phyloP scores from a whole-genome alignment of 2,113 vertebrate species.

The Orientallactaga bullata region DNA sequence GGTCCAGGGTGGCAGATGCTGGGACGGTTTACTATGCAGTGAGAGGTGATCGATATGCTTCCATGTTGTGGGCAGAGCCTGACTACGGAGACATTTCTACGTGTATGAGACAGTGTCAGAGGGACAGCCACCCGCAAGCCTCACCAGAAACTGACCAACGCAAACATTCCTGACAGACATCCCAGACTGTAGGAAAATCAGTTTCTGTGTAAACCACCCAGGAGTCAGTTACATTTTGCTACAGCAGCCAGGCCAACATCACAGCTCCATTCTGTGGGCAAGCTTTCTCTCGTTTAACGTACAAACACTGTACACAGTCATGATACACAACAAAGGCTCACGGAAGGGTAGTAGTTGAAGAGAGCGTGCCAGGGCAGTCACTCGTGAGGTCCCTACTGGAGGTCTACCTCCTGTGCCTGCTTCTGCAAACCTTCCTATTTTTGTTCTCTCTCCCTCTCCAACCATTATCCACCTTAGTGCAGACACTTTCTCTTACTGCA shows the following conservation, averaged over 20 bases:
- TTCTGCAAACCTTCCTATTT: too few species aligned
- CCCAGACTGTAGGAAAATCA: background rate
- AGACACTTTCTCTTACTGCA: background rate
- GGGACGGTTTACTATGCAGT: background rate
- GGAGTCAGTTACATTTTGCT: background rate
- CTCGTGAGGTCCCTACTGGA: background rate
- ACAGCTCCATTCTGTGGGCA: background rate
- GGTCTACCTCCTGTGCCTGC: background rate
- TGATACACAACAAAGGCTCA: background rate
- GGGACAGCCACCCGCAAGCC: background rate
- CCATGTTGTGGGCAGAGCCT: background rate
- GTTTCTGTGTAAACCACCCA: background rate
- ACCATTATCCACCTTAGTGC: background rate
- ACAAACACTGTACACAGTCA: background rate
- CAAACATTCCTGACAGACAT: background rate
- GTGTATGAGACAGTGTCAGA: background rate
- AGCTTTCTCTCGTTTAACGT: background rate
- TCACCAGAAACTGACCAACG: accelerated
- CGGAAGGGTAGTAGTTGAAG: accelerated
- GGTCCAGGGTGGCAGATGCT: accelerated
- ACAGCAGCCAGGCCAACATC: too few species aligned
- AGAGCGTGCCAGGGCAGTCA: background rate
- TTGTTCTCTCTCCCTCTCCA: too few species aligned
- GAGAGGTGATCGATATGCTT: accelerated
- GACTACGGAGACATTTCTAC: too few species aligned